These are phyloP conservation scores for Neelides folsomi DNA, from an alignment of 2,888 invertebrate species.

Conservation along the genomic window DNA sequence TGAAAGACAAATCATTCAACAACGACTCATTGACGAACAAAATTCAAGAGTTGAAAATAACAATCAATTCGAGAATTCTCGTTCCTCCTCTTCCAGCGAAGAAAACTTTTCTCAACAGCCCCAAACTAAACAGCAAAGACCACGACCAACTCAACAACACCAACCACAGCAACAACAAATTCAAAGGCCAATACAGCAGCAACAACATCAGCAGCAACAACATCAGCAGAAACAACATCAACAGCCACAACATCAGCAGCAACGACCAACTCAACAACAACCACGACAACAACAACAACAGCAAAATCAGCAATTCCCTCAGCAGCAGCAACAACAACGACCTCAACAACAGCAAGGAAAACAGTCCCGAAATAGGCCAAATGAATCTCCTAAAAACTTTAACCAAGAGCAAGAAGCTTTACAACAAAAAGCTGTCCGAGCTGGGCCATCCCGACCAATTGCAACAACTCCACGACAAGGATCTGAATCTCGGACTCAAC, in stretches of 20 bases:
- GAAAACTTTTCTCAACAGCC: not conserved
- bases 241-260: not conserved
- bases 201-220: not conserved
- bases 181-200: not conserved
- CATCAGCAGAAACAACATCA: slow-evolving; percentile 6
- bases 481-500: slow-evolving; percentile 7
- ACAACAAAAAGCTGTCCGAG: not conserved
- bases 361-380: not conserved
- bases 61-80: too few species aligned
- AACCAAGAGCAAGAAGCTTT: not conserved
- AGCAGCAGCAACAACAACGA: not conserved
- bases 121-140: not conserved
- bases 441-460: not conserved
- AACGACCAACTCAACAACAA: slow-evolving; percentile 3
- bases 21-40: too few species aligned
- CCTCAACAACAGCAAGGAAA: not conserved
- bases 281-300: not conserved
- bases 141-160: not conserved
- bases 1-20: too few species aligned
- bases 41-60: too few species aligned
- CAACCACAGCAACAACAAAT: not conserved
- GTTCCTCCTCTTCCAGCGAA: too few species aligned
- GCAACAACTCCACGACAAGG: slow-evolving; percentile 4
- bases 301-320: not conserved
- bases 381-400: not conserved